Evolutionary conservation across 2,888 invertebrate species (phyloP), one percentile per base, ranked within the genome.

Genomic region (Aspidiotus destructor): DNA sequence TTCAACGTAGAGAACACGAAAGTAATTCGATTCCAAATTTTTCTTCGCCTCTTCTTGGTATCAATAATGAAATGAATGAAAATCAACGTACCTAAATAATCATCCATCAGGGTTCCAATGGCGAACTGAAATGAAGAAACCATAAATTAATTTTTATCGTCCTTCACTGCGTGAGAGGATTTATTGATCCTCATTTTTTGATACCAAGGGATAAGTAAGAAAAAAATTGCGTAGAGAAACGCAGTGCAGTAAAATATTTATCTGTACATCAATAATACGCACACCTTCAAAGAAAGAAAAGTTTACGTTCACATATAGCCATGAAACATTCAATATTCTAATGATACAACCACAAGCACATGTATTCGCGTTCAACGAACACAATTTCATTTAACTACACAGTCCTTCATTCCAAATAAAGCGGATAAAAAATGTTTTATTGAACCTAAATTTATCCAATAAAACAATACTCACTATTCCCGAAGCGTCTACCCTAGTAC

Each of bases 51-150:
- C n/a, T 57, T 3, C 3, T 41, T 10, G 13, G 41, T 17, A 60
- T n/a, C 48, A 13, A 2, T n/a, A 28, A 1, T 28, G 11, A 11
- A 62, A 17, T 40, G 8, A 17, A 40, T 52, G 17, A 10, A 53
- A n/a, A 52, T n/a, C 11, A 41, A 69, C 70, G 41, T 55, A 73
- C 98, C 98, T 75, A 99, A 80, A 78, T 92, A 99, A 80, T 99
- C 98, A 76, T 99, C 98, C 98, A 99, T 99, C 65, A 99, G 81
- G 0, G 98, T 97, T 72, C 98, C 98, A 78, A 99, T 98, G 1
- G 97, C 97, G 82, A 99, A 99, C 92, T 94, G 81, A 76, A 86
- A 86, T 73, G 74, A 74, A 77, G 55, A 65, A 58, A 61, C 28
- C 41, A 44, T 13, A 15, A 1, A 6, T 44, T 48, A 52, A 62